phyloP scores from a whole-genome alignment of 1,140 invertebrate genomes.

The Aphelinus atriplicis region DNA sequence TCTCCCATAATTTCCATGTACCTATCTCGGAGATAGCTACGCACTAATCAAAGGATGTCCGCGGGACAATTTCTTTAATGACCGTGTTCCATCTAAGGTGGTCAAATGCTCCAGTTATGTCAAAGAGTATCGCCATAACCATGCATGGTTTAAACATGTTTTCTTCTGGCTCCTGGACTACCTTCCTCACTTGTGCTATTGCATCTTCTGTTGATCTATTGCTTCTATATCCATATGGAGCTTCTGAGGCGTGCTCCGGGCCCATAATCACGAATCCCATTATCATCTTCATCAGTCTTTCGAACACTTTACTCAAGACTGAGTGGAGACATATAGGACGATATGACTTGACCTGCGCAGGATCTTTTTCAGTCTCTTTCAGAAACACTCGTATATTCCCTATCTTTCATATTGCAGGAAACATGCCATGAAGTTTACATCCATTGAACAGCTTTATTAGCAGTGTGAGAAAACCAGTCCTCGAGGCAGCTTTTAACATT shows the following conservation, averaged over 20 bases:
- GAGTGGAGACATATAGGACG: slow-evolving; percentile 47
- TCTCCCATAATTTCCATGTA: background rate
- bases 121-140: slow-evolving; percentile 11
- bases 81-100: background rate
- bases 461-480: background rate
- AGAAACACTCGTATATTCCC: slow-evolving; percentile 35
- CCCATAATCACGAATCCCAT: background rate
- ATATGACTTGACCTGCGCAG: slow-evolving; percentile 40
- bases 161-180: background rate
- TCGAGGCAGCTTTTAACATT: slow-evolving; percentile 6
- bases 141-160: background rate
- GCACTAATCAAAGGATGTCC: background rate
- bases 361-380: slow-evolving; percentile 43
- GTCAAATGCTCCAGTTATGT: slow-evolving; percentile 27
- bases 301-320: slow-evolving; percentile 46
- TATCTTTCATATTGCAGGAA: slow-evolving; percentile 42
- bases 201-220: slow-evolving; percentile 29
- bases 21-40: slow-evolving; percentile 1
- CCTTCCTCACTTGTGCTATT: background rate
- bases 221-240: slow-evolving; percentile 22
- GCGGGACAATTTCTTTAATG: background rate
- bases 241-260: background rate
- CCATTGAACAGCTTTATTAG: slow-evolving; percentile 34
- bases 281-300: slow-evolving; percentile 37
- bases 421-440: slow-evolving; percentile 23